These are phyloP conservation scores for Bombus confusus DNA, from an alignment of 1,140 invertebrate genomes.

Conservation along the genomic window DNA sequence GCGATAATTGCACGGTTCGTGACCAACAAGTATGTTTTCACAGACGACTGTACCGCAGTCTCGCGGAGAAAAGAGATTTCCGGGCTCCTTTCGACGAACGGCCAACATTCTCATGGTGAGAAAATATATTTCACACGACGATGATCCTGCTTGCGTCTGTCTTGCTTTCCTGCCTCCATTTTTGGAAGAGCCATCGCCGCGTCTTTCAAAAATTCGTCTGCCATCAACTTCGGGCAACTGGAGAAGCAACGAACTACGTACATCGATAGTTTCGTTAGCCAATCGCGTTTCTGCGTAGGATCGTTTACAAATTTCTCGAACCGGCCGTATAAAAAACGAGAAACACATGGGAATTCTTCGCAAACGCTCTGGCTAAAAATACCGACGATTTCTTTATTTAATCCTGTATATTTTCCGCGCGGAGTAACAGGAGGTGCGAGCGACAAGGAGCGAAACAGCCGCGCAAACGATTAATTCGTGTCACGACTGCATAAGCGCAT, in stretches of 20 bases:
- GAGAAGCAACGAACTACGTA: neutral
- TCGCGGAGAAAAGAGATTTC: constrained; percentile 66
- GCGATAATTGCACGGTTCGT: constrained; percentile 59
- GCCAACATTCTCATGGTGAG: constrained; percentile 53
- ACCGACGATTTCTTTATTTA: too few species aligned
- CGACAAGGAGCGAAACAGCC: neutral
- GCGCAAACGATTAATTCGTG: constrained; percentile 29
- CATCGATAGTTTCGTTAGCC: too few species aligned
- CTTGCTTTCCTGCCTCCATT: neutral
- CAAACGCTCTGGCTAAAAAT: too few species aligned
- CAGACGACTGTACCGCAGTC: constrained; percentile 61
- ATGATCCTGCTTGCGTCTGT: constrained; percentile 52
- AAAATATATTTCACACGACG: constrained; percentile 61
- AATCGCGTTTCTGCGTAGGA: neutral
- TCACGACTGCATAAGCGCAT: constrained; percentile 48
- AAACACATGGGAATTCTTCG: neutral
- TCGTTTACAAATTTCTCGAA: neutral
- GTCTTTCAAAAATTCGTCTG: neutral
- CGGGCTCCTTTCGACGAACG: constrained; percentile 65
- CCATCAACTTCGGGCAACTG: neutral
- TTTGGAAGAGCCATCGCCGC: too few species aligned
- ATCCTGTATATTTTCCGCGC: neutral
- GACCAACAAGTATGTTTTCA: constrained; percentile 59
- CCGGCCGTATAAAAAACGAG: neutral
- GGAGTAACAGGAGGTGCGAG: neutral